Percentiles rank a stretch among this genome's conserved stretches.
Conservation (phyloP, 2,797 vertebrate genomes). For the Poecilia gillii region DNA sequence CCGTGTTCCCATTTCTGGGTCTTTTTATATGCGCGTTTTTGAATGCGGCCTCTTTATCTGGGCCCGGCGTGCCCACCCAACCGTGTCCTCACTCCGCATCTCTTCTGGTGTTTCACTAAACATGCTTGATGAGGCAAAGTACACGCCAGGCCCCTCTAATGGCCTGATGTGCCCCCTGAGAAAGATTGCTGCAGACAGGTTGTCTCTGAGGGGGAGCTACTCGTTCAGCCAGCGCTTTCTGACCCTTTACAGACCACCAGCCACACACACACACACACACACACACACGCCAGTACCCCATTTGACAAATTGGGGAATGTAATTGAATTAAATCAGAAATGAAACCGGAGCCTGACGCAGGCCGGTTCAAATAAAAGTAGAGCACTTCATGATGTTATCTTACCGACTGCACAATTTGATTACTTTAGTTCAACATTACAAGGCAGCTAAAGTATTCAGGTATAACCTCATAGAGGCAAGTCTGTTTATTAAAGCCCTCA, state of each 20-base stretch:
- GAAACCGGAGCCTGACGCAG: conserved; percentile 38
- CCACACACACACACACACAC: conserved; percentile 15
- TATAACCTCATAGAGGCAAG: conserved; percentile 27
- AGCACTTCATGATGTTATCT: conserved; percentile 44
- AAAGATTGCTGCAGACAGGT: conserved; percentile 75
- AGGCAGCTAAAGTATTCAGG: conserved; percentile 54
- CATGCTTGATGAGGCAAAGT: conserved; percentile 83
- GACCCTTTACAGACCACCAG: conserved; percentile 50
- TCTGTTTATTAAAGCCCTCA: conserved; percentile 50
- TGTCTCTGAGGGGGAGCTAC: conserved; percentile 50
- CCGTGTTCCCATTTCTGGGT: conserved; percentile 38
- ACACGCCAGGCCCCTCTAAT: conserved; percentile 71
- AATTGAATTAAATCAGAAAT: conserved; percentile 64
- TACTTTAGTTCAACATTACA: conserved; percentile 48
- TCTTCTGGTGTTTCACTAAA: conserved; percentile 73
- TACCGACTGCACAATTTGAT: conserved; percentile 42
- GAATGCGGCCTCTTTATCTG: conserved; percentile 54
- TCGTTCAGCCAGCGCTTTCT: conserved; percentile 50
- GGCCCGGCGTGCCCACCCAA: conserved; percentile 45
- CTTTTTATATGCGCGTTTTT: conserved; percentile 40
- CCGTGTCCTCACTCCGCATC: conserved; percentile 62
- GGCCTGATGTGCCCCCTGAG: conserved; percentile 71
- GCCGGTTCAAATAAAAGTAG: conserved; percentile 31
- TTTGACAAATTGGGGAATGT: conserved; percentile 52
- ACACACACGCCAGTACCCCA: conserved; percentile 19